Base-by-base conservation (phyloP, 2,888 invertebrate genomes). In the Liposcelis brunnea region DNA sequence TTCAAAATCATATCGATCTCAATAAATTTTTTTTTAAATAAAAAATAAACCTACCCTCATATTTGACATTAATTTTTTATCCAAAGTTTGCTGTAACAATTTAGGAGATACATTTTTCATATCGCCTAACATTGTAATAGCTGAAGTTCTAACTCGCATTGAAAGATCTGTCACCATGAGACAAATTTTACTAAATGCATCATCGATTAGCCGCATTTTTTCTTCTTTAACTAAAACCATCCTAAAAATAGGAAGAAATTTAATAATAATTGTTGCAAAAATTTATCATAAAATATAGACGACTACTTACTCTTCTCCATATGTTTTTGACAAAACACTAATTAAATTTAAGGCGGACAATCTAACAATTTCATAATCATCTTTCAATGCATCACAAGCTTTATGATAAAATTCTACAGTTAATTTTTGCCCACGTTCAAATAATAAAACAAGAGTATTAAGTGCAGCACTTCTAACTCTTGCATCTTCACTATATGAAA, bases 21-120 rank as follows among this genome's bases (percentile, higher is more conserved):
- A 8, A 44, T 33, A 14, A 14, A 49, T 31, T 15, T 43, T 37
- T 21, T 31, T 42, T 26, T 16, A 31, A 26, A 6, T 31, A 32
- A 38, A 35, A 8, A 31, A 21, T 12, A 16, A 36, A 57, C 61
- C 57, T 62, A 85, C 84, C 70, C 84, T 77, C 79, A 93, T 82
- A 58, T 91, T 86, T 43, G 89, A 87, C 90, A 94, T 93, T 18
- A 94, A 73, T 59, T 97, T 97, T 63, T 98, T 98, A 60, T 98
- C 97, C 31, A 98, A 66, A 0, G 97, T 97, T 66, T 98, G 97
- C 58, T 90, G 80, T 45, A 98, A 69, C 64, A 93, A 94, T 49
- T 81, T 75, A 40, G 82, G 76, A 46, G 91, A 85, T 3, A 98
- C 95, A 44, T 74, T 74, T 42, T 78, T 77, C 71, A 97, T 85